These are phyloP conservation scores for Ephestia elutella DNA, from an alignment of 1,140 invertebrate genomes.

Conservation along the genomic window DNA sequence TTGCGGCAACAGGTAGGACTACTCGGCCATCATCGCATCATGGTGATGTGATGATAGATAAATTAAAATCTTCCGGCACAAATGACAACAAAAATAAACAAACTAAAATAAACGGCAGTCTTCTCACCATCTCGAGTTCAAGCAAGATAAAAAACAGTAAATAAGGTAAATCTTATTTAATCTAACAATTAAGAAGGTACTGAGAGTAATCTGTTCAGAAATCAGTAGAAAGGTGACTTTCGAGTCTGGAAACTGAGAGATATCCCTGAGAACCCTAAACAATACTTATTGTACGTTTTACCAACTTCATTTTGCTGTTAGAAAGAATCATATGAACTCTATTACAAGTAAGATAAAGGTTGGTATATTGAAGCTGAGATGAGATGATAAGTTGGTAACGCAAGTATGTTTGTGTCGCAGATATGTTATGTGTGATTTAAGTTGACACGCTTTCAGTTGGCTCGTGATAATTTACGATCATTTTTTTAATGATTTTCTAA, in stretches of 20 bases:
- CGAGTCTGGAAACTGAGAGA: slow-evolving; percentile 30
- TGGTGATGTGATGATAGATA: no score
- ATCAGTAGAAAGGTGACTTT: slow-evolving; percentile 33
- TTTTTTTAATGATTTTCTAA: neutral
- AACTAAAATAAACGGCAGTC: no score
- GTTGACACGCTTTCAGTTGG: neutral
- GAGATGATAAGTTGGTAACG: neutral
- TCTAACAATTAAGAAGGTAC: neutral
- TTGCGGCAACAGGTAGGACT: no score
- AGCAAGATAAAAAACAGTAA: neutral
- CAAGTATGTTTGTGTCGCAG: slow-evolving; percentile 14
- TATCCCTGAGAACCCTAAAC: slow-evolving; percentile 32
- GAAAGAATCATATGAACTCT: slow-evolving; percentile 8
- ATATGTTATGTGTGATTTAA: slow-evolving; percentile 3
- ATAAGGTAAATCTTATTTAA: neutral
- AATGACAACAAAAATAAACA: no score
- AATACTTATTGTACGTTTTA: slow-evolving; percentile 31
- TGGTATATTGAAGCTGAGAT: neutral
- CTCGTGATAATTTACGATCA: neutral
- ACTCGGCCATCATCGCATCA: no score
- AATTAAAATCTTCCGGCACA: no score
- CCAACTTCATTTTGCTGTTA: slow-evolving; percentile 14
- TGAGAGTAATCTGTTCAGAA: slow-evolving; percentile 10
- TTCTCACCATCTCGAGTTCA: no score
- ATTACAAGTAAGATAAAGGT: neutral